Evolutionary conservation across 1,140 invertebrate species (phyloP), one percentile per base, ranked within the genome.

Genomic region (Mylabris phalerata): DNA sequence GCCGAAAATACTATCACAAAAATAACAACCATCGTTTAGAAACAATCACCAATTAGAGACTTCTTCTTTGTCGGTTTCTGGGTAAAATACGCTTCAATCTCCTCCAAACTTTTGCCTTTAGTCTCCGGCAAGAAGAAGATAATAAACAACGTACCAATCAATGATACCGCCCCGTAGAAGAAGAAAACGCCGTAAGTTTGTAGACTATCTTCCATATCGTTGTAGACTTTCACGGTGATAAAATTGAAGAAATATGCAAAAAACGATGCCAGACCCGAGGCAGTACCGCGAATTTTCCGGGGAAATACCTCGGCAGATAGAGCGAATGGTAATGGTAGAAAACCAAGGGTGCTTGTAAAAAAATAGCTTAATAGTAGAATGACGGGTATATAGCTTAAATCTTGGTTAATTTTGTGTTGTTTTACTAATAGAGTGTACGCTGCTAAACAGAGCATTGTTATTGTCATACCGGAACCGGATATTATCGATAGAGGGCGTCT

Each of bases 281-380:
- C 82, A 1, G 82, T 77, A 5, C 88, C 87, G 32, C 85, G 78
- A 2, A 85, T 79, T 56, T 80, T 80, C 39, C 78, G 66, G 0
- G 88, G 87, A 59, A 84, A 88, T 0, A 89, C 75, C 73, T 92
- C 89, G 0, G 87, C 86, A 56, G 88, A 79, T 78, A 90, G 82
- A 3, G 89, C 82, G 75, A 89, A 89, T 0, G 89, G 88, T 4
- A 86, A 55, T 0, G 82, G 80, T 11, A 84, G 73, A 45, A 84
- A 83, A 1, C 84, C 84, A 2, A 85, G 41, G 0, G 84, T 84
- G 54, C 81, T 83, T 5, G 78, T 74, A 25, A 84, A 76, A 51
- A 85, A 84, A 59, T 83, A 85, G 41, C 77, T 64, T 1, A 84
- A 58, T n/a, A 85, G 70, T 3, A 78, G 75, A 9, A 78, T 56